Evolutionary conservation across 2,888 invertebrate species (phyloP).

Genomic region (Yponomeuta sedellus): DNA sequence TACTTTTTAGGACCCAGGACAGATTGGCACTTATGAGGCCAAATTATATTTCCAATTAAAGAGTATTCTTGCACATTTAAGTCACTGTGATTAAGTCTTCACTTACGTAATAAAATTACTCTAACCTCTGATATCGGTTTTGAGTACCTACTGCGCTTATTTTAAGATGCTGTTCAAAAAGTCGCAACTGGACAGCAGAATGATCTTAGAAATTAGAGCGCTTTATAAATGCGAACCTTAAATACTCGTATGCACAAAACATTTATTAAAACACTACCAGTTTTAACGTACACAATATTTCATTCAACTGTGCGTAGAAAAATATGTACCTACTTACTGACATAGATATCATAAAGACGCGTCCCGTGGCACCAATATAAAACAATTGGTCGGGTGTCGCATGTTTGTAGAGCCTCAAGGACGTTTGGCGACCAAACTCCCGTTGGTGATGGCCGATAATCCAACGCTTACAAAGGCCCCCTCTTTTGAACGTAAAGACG

Average conservation of each 20-base stretch:
- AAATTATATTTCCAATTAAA: too few relatives aligned
- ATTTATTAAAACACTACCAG: not conserved
- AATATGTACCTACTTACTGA: not conserved
- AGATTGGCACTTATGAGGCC: too few relatives aligned
- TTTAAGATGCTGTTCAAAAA: too few relatives aligned
- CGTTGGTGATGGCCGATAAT: slow-evolving; percentile 65
- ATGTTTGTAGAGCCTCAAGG: slow-evolving; percentile 20
- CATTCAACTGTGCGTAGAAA: not conserved
- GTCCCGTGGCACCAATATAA: not conserved
- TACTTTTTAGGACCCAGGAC: too few relatives aligned
- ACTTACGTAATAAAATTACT: too few relatives aligned
- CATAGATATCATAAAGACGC: not conserved
- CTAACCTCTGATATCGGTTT: too few relatives aligned
- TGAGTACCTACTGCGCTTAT: too few relatives aligned
- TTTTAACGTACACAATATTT: not conserved
- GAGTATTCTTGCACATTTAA: too few relatives aligned
- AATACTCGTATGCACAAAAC: not conserved
- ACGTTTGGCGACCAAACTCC: slow-evolving; percentile 53
- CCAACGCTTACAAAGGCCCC: slow-evolving; percentile 55
- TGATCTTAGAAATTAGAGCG: too few relatives aligned
- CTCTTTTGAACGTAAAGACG: slow-evolving; percentile 47
- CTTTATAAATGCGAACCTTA: too few relatives aligned
- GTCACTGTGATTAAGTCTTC: too few relatives aligned
- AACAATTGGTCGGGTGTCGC: slow-evolving; percentile 1
- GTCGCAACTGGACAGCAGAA: too few relatives aligned